Evolutionary conservation across 2,113 vertebrate genomes (phyloP).

Genomic region (Petrocephalus microphthalmus): DNA sequence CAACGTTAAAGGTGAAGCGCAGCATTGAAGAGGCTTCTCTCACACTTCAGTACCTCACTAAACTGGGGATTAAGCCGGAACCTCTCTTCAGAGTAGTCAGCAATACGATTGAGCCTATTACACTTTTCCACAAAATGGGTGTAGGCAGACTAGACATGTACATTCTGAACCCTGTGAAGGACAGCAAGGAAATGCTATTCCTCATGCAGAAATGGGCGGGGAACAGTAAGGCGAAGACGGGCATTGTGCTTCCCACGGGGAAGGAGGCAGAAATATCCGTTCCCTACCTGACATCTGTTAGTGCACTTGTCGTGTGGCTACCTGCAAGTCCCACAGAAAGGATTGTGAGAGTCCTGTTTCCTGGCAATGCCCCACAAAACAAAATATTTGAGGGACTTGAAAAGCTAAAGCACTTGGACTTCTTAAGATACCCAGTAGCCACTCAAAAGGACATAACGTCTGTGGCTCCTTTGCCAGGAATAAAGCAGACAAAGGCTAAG

Average conservation of each 20-base stretch:
- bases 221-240: constrained; percentile 95
- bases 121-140: constrained; percentile 96
- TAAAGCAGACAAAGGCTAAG: constrained; percentile 90
- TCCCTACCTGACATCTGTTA: constrained; percentile 94
- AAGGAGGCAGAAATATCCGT: constrained; percentile 97
- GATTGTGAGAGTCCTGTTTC: constrained; percentile 91
- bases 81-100: constrained; percentile 84
- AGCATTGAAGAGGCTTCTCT: constrained; percentile 93
- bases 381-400: constrained; percentile 96
- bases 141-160: constrained; percentile 96
- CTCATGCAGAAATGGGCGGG: constrained; percentile 98
- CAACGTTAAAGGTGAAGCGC: constrained; percentile 86
- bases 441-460: constrained; percentile 85
- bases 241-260: constrained; percentile 83
- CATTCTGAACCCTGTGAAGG: constrained; percentile 88
- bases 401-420: constrained; percentile 92
- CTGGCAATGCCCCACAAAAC: constrained; percentile 95
- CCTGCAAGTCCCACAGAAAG: constrained; percentile 88
- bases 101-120: constrained; percentile 87
- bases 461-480: constrained; percentile 67
- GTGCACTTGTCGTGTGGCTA: constrained; percentile 92
- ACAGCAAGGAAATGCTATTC: constrained; percentile 99
- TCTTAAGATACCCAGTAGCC: constrained; percentile 84
- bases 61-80: constrained; percentile 80
- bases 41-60: constrained; percentile 84